Evolutionary conservation across 2,888 invertebrate genomes (phyloP).

Genomic region (Lutraria lutraria): DNA sequence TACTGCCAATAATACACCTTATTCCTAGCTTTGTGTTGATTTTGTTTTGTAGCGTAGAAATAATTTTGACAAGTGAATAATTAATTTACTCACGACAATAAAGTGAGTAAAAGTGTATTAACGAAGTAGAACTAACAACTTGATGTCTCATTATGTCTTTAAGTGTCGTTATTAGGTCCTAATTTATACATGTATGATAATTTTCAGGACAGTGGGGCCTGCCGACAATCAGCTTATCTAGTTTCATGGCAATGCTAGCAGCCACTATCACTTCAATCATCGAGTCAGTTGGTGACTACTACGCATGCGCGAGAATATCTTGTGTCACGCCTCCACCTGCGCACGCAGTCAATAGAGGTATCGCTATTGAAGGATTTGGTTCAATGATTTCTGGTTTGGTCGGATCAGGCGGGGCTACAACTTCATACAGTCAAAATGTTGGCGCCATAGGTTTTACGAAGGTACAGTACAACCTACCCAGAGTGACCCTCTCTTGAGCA

Average conservation of each 20-base stretch:
- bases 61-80: too few species aligned
- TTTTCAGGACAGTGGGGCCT: constrained; percentile 84
- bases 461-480: constrained; percentile 89
- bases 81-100: too few species aligned
- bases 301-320: constrained; percentile 92
- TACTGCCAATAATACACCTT: too few species aligned
- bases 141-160: too few species aligned
- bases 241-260: constrained; percentile 83
- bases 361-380: constrained; percentile 91
- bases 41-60: too few species aligned
- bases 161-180: too few species aligned
- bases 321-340: constrained; percentile 94
- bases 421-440: constrained; percentile 96
- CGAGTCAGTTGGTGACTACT: constrained; percentile 93
- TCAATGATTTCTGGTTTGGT: constrained; percentile 93
- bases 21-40: too few species aligned
- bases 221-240: constrained; percentile 82
- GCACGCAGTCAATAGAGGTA: constrained; percentile 95
- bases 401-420: constrained; percentile 95
- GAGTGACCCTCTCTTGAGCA: too few species aligned
- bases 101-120: too few species aligned
- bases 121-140: too few species aligned
- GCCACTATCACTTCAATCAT: constrained; percentile 84
- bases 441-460: constrained; percentile 95
- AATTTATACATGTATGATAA: background rate